phyloP scores from a whole-genome alignment of 2,113 vertebrate genomes.

The Ramphastos sulfuratus region DNA sequence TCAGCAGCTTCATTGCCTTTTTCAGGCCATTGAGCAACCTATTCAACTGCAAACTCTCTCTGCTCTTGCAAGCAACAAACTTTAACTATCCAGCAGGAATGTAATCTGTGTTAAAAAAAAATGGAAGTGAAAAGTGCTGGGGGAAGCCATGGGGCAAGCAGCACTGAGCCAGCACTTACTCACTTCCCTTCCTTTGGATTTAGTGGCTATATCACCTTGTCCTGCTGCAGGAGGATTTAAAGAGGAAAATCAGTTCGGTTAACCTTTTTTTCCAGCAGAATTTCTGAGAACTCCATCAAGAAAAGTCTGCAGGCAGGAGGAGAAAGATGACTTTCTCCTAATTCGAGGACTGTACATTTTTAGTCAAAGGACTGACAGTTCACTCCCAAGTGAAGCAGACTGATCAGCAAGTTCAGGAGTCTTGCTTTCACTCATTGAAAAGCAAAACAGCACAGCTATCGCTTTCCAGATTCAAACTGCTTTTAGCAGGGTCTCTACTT shows the following conservation, averaged over 20 bases:
- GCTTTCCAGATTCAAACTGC: neutral
- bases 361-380: neutral
- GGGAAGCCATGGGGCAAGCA: neutral
- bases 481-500: neutral
- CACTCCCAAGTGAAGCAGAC: neutral
- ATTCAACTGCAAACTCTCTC: neutral
- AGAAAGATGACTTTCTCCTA: neutral
- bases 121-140: neutral
- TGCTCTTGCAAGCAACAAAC: neutral
- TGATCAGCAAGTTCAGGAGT: neutral
- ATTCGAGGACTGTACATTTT: neutral
- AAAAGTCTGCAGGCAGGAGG: neutral
- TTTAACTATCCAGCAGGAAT: neutral
- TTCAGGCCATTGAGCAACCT: neutral
- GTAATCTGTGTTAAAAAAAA: neutral
- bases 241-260: neutral
- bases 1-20: too few species aligned
- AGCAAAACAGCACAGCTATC: neutral
- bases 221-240: neutral
- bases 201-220: neutral
- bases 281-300: neutral
- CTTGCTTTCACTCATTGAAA: neutral
- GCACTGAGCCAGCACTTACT: neutral
- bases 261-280: neutral
- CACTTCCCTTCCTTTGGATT: neutral